Conservation (phyloP, 2,797 vertebrate species). For the Rhadinocentrus ornatus region DNA sequence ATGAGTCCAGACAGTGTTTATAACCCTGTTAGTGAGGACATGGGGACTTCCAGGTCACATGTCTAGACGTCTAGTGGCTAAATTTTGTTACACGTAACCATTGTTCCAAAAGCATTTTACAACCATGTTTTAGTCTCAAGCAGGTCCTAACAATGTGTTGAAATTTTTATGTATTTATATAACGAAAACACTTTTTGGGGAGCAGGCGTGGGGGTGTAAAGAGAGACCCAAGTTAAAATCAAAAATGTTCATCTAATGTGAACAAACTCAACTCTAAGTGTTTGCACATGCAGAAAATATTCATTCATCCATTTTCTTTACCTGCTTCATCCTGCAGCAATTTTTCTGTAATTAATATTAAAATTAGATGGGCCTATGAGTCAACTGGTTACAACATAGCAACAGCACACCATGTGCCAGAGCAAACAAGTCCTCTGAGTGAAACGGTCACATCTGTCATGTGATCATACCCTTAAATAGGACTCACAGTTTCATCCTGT, state of each 20-base stretch:
- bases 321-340: not conserved
- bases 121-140: constrained; percentile 17
- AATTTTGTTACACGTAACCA: constrained; percentile 11
- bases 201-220: not conserved
- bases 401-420: not conserved
- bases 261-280: not conserved
- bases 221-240: not conserved
- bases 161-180: constrained; percentile 14
- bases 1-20: constrained; percentile 33
- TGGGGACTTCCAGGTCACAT: constrained; percentile 29
- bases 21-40: constrained; percentile 1
- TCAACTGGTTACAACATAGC: not conserved
- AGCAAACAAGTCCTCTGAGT: not conserved
- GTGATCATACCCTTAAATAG: not conserved
- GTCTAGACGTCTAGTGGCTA: constrained; percentile 39
- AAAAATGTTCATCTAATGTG: not conserved
- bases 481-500: not conserved
- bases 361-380: not conserved
- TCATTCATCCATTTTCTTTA: not conserved
- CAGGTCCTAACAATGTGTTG: constrained; percentile 14
- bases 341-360: not conserved
- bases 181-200: not conserved
- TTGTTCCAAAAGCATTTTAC: constrained; percentile 32
- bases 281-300: not conserved
- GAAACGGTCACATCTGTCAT: not conserved